phyloP scores from a whole-genome alignment of 2,888 invertebrate genomes.

The Scrobipalpa costella region DNA sequence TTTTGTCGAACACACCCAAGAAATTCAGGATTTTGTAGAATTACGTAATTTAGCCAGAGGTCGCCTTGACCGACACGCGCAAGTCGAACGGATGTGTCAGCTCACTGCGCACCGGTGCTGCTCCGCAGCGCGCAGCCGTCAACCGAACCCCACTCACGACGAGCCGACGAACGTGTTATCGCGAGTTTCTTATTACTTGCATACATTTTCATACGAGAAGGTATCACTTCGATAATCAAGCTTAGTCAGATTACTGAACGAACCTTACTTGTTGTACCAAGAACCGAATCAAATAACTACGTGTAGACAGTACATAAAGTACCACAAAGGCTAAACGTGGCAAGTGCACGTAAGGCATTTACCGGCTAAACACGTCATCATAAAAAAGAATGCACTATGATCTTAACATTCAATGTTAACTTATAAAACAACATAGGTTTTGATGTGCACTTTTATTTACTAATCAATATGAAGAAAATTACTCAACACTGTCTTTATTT shows the following conservation, averaged over 20 bases:
- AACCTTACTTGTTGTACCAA: conserved; percentile 57
- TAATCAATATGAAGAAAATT: too few relatives aligned
- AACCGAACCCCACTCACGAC: conserved; percentile 70
- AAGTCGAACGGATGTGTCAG: conserved; percentile 77
- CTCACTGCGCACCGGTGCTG: conserved; percentile 75
- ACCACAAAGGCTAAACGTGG: conserved; percentile 12
- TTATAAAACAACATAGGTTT: too few relatives aligned
- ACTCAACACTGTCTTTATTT: too few relatives aligned
- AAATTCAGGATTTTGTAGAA: conserved; percentile 67
- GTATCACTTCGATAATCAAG: conserved; percentile 52
- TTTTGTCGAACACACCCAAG: conserved; percentile 75
- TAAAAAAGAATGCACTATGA: too few relatives aligned
- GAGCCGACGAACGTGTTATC: conserved; percentile 67
- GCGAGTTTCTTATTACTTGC: conserved; percentile 75
- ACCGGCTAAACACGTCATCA: conserved; percentile 5
- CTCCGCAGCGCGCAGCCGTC: conserved; percentile 68
- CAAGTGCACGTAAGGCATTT: conserved; percentile 3
- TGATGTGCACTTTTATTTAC: too few relatives aligned
- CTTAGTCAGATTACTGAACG: conserved; percentile 71
- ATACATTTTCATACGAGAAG: conserved; percentile 63
- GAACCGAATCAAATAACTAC: conserved; percentile 48
- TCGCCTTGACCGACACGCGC: conserved; percentile 78
- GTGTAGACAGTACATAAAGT: neutral
- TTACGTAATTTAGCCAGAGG: conserved; percentile 79
- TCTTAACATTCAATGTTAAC: too few relatives aligned